These are phyloP conservation scores for Thysanoteuthis rhombus DNA, from an alignment of 2,888 invertebrate species.

Conservation along the genomic window DNA sequence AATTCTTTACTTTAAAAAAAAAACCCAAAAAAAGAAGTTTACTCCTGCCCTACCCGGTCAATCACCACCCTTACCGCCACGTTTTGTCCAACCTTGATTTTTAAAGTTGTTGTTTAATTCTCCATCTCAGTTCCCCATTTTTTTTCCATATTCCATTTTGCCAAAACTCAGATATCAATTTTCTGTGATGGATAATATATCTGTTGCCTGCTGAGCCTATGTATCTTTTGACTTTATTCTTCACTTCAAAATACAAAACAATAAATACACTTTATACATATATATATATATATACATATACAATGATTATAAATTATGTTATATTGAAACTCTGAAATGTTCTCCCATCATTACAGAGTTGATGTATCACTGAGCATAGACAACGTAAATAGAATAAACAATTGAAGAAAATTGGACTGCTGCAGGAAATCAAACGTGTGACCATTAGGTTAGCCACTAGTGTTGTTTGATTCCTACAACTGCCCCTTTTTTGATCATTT, in stretches of 20 bases:
- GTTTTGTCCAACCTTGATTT: not conserved
- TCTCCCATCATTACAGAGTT: no score
- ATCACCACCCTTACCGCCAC: not conserved
- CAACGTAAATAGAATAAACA: no score
- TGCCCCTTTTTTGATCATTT: no score
- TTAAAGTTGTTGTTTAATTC: not conserved
- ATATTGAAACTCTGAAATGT: no score
- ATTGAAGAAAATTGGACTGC: no score
- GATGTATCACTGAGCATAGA: no score
- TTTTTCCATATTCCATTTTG: not conserved
- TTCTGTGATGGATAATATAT: not conserved
- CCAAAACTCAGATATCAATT: not conserved
- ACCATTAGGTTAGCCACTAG: no score
- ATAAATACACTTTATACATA: not conserved
- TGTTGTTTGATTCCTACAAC: no score
- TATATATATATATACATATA: not conserved
- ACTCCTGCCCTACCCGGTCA: no score
- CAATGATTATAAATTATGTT: no score
- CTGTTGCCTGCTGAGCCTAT: conserved; percentile 12
- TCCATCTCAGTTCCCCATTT: not conserved
- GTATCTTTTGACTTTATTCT: not conserved
- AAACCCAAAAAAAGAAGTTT: not conserved
- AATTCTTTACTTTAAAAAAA: not conserved
- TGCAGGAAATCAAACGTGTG: no score
- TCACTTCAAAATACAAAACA: not conserved